Base-by-base conservation (phyloP, 2,888 invertebrate species). In the Agriopis marginaria region DNA sequence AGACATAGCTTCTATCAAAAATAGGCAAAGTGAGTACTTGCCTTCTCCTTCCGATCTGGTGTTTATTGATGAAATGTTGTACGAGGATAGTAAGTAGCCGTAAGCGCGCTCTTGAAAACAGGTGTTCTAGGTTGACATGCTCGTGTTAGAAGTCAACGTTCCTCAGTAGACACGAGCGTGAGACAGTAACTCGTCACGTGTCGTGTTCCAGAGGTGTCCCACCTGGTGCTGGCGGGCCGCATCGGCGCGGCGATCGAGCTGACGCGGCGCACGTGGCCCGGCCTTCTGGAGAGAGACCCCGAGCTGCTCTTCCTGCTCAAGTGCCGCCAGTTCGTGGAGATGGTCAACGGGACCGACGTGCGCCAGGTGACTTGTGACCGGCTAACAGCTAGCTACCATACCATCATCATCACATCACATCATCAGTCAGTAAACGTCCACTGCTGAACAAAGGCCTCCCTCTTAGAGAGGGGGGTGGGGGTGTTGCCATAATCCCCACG, bases 281-380 rank as follows among this genome's bases (percentile, higher is more conserved):
- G 97, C n/a, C 95, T 99, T 73, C 95, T 99, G 85, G 98, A 99
- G 89, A 96, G 96, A 68, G 98, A 99, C 93, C 96, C 96, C 80
- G 98, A 98, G 91, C 95, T 99, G 81, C 95, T 98, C 88, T 99
- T 99, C 94, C 97, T 98, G 95, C 96, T 99, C 84, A 99, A 99
- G 93, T 99, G 99, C 88, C 97, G 99, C 74, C 99, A 99, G 95
- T 99, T 99, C 94, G 98, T 99, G 50, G 99, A 99, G 94, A 99
- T 99, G 98, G 98, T 99, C 77, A 98, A 98, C 90, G 98, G 98
- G 69, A 96, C 97, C 66, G 98, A 98, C 91, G 53, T 59, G 42
- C 58, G 59, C 39, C 63, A 68, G 63, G 59, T 44, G 40, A 42
- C 8, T 32, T 32, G 32, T 32, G 5, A 32, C 5, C 32, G 32